Base-by-base conservation (phyloP, 1,140 invertebrate genomes). In the Araneus ventricosus region DNA sequence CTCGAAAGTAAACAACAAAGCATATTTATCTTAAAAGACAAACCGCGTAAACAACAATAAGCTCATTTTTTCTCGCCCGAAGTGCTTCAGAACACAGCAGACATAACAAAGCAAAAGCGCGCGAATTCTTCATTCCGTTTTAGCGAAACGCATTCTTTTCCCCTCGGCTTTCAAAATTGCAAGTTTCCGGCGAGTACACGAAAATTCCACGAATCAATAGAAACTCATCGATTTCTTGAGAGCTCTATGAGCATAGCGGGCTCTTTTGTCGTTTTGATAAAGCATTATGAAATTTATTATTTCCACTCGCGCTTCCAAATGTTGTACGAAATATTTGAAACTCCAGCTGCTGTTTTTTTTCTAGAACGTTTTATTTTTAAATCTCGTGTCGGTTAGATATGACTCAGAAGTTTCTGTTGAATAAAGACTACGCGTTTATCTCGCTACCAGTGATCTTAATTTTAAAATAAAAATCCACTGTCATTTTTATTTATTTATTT, bases 1-100 rank as follows among this genome's bases (percentile, higher is more conserved):
- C 63, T 22, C 0, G 10, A 67, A 67, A 67, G n/a, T 67, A 67
- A n/a, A 67, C 1, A 67, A 4, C 63, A 67, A 52, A 22, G 34
- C 27, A n/a, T 90, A 93, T 88, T 27, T 87, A 39, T 30, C 39
- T 61, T 90, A 86, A 52, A 86, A 59, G 24, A 63, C 82, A 22
- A 91, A 39, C 52, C 87, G 88, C 8, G 88, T 79, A 90, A 67
- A 88, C 22, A 67, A 2, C 24, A 67, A 4, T 67, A 27, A 67
- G n/a, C n/a, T 10, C 61, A 27, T 67, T 63, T 27, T 10, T 14
- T 8, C 5, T n/a, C 27, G 22, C 61, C 24, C 61, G 5, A 24
- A 10, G 61, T n/a, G 10, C 10, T 10, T 67, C n/a, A 8, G 27
- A 67, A 67, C 24, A 14, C 24, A 30, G 30, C 30, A 75, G 67